Percentiles rank a stretch among this genome's conserved stretches.
These are phyloP conservation scores for Polyommatus iphigenia DNA, from an alignment of 2,888 invertebrate species.

Conservation along the genomic window DNA sequence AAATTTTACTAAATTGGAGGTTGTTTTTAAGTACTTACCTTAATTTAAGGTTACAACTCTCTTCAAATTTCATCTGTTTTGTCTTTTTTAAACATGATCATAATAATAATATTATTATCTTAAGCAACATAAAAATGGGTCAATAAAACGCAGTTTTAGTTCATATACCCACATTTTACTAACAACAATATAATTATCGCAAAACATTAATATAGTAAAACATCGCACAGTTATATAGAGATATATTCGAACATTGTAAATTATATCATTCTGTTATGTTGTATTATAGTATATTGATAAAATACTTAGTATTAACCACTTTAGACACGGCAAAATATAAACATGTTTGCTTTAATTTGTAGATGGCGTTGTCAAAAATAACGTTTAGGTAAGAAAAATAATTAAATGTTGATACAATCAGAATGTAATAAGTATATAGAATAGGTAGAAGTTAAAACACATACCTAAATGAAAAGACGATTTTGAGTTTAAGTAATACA, in stretches of 20 bases:
- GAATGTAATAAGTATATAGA: no score
- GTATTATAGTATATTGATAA: not conserved
- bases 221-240: slow-evolving; percentile 7
- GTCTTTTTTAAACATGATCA: no score
- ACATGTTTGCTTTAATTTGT: not conserved
- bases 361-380: not conserved
- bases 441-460: not conserved
- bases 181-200: slow-evolving; percentile 50
- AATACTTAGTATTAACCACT: not conserved
- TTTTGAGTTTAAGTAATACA: not conserved
- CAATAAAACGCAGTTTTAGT: slow-evolving; percentile 58
- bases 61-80: no score
- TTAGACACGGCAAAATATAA: not conserved
- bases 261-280: not conserved
- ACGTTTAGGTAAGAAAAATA: not conserved
- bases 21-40: no score
- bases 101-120: no score
- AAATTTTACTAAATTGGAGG: no score
- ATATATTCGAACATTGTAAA: not conserved
- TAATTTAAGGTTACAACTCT: no score
- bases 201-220: slow-evolving; percentile 31
- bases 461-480: not conserved
- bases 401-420: not conserved
- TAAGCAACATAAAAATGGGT: no score
- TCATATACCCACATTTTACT: slow-evolving; percentile 80